These are phyloP conservation scores for Hemistola chrysoprasaria DNA, from an alignment of 2,888 invertebrate genomes.

Conservation along the genomic window DNA sequence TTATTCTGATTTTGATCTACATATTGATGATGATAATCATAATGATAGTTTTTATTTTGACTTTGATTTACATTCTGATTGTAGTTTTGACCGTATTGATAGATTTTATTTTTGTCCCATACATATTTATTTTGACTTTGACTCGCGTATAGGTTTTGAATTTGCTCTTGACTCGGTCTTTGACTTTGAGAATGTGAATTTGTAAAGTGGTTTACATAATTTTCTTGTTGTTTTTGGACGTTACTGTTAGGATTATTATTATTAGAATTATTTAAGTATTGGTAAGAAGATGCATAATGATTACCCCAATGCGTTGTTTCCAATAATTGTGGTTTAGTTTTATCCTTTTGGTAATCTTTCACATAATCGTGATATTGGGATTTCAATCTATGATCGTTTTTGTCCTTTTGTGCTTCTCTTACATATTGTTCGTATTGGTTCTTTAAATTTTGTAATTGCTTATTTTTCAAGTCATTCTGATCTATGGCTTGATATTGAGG, in stretches of 20 bases:
- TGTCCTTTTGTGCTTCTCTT: conserved; percentile 9
- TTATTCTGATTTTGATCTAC: too few species aligned
- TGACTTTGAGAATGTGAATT: conserved; percentile 52
- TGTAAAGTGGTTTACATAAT: conserved; percentile 45
- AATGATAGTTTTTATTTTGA: conserved; percentile 34
- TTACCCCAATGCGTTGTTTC: conserved; percentile 62
- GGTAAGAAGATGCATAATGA: conserved; percentile 63
- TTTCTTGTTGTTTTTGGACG: conserved; percentile 25
- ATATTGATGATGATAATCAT: conserved; percentile 32
- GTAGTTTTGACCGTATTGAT: neutral
- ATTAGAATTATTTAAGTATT: conserved; percentile 54
- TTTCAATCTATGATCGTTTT: conserved; percentile 12
- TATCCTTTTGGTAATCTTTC: conserved; percentile 2
- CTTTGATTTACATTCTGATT: conserved; percentile 38
- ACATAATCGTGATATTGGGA: neutral
- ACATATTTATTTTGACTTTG: neutral
- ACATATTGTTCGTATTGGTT: conserved; percentile 11
- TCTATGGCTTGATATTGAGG: conserved; percentile 33
- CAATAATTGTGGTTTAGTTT: conserved; percentile 9
- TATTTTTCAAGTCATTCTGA: conserved; percentile 17
- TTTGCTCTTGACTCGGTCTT: conserved; percentile 18
- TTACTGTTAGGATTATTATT: conserved; percentile 19
- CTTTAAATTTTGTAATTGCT: conserved; percentile 11
- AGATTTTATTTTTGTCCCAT: neutral
- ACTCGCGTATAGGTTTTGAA: neutral